Conservation (phyloP, 35 echinoderm and acorn worm genomes). For the Hemicentrotus pulcherrimus region DNA sequence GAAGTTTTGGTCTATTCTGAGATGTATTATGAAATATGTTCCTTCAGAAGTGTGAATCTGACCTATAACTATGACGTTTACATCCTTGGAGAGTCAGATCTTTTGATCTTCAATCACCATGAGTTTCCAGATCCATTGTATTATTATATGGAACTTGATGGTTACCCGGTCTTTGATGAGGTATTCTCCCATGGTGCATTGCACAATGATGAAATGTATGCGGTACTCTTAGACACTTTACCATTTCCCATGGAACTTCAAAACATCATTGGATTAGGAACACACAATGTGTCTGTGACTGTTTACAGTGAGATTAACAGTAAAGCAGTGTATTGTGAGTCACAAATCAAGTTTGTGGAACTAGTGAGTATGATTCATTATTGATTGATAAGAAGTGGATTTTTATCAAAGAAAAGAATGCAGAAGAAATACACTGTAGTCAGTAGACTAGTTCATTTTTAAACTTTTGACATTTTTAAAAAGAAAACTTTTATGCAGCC, state of each 20-base stretch:
- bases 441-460: no score
- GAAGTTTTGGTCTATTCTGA: constrained; percentile 6
- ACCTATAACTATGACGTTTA: constrained; percentile 9
- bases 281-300: constrained; percentile 18
- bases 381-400: background rate
- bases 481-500: no score
- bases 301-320: constrained; percentile 22
- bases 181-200: background rate
- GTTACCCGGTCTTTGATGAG: background rate
- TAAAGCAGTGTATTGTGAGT: constrained; percentile 9
- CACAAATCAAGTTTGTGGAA: constrained; percentile 34
- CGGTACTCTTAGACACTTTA: background rate
- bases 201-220: background rate
- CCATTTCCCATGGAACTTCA: constrained; percentile 36
- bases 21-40: background rate
- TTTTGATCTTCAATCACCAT: background rate
- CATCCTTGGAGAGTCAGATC: background rate
- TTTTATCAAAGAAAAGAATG: no score
- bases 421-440: no score
- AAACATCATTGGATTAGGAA: background rate
- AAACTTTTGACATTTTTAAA: no score
- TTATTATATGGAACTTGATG: constrained; percentile 29
- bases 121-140: constrained; percentile 8
- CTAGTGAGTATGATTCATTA: background rate
- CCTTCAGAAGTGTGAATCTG: background rate